Evolutionary conservation across 2,113 vertebrate genomes (phyloP).

Genomic region (Dipodomys spectabilis): DNA sequence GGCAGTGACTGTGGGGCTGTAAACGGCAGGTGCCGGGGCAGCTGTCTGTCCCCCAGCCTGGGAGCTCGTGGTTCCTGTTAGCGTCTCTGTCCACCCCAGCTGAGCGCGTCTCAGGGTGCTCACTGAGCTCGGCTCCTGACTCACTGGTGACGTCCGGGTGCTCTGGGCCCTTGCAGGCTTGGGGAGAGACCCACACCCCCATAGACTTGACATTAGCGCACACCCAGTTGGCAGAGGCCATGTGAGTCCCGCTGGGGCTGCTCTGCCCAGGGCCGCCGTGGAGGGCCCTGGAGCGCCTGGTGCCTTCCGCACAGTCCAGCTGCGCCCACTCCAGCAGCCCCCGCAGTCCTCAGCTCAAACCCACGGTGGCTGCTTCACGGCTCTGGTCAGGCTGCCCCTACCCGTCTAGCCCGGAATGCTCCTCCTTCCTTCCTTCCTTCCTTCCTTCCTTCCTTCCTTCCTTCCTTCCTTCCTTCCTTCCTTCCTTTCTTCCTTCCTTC

Average conservation of each 20-base stretch:
- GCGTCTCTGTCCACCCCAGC: background rate
- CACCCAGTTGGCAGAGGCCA: fast-evolving
- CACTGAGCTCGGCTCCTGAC: background rate
- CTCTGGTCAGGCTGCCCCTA: background rate
- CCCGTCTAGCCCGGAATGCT: background rate
- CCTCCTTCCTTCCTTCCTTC: background rate
- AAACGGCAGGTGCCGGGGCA: background rate
- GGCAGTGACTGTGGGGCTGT: background rate
- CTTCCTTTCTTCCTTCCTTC: no score
- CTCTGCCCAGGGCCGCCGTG: background rate
- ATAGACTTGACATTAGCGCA: fast-evolving
- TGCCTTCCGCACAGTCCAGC: background rate
- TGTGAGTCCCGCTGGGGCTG: background rate
- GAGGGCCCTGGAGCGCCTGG: fast-evolving
- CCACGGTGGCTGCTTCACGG: background rate
- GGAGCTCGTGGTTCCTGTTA: background rate
- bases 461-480: no score
- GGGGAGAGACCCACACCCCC: background rate
- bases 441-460: background rate
- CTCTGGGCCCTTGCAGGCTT: background rate
- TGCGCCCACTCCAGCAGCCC: fast-evolving
- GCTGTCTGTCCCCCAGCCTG: background rate
- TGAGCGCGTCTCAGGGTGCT: background rate
- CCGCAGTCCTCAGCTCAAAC: background rate
- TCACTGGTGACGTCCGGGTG: background rate